These are phyloP conservation scores for Puntigrus tetrazona DNA, from an alignment of 2,113 vertebrate genomes.

Conservation along the genomic window DNA sequence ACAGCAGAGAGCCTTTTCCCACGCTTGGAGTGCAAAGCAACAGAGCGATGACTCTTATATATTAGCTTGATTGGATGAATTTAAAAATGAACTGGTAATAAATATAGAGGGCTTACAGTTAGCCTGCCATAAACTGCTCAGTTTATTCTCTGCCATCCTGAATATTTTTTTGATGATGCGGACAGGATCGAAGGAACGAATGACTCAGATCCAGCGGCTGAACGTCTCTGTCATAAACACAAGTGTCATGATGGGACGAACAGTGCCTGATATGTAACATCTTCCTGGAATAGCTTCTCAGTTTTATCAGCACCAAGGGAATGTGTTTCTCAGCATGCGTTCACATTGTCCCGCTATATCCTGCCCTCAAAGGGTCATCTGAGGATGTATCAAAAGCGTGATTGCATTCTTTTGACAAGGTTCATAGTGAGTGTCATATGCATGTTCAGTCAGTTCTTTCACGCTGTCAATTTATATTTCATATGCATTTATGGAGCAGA, in stretches of 20 bases:
- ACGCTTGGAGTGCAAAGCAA: constrained; percentile 65
- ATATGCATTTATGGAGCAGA: background rate
- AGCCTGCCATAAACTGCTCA: background rate
- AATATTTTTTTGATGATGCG: constrained; percentile 19
- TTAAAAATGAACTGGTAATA: background rate
- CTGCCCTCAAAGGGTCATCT: constrained; percentile 27
- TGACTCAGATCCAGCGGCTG: constrained; percentile 1
- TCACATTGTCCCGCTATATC: background rate
- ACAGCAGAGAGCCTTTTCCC: constrained; percentile 69
- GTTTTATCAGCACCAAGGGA: constrained; percentile 29
- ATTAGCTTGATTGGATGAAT: constrained; percentile 8
- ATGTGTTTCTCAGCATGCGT: constrained; percentile 48
- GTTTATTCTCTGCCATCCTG: background rate
- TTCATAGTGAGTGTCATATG: background rate
- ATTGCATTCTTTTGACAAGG: background rate
- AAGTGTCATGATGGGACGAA: constrained; percentile 39
- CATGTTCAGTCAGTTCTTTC: background rate
- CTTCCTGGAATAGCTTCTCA: constrained; percentile 37
- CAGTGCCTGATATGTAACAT: constrained; percentile 17
- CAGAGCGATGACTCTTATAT: constrained; percentile 43
- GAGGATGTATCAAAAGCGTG: background rate
- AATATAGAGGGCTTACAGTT: background rate
- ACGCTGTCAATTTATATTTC: background rate
- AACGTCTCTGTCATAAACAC: constrained; percentile 27
- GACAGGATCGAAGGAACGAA: background rate